Evolutionary conservation across 30 jellyfish, hydroid and myxozoan genomes (phyloP).

Genomic region (Sanderia malayensis): DNA sequence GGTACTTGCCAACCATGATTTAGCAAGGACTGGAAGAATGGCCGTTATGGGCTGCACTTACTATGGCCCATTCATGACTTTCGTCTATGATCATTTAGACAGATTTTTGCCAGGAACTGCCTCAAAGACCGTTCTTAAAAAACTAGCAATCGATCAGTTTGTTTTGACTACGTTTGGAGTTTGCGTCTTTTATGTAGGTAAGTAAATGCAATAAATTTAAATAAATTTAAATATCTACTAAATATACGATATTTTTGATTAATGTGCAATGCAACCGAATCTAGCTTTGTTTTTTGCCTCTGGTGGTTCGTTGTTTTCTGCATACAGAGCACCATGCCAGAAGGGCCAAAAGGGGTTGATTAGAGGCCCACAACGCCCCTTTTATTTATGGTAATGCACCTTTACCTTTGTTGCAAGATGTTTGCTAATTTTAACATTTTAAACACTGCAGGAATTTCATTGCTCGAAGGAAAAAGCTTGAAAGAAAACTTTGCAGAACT

Average conservation of each 20-base stretch:
- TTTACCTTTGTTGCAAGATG: too few relatives aligned
- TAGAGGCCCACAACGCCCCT: too few relatives aligned
- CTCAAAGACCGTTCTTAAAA: slow-evolving; percentile 42
- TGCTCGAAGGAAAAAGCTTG: slow-evolving; percentile 57
- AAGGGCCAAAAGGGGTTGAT: too few relatives aligned
- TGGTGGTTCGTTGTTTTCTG: too few relatives aligned
- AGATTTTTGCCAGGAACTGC: slow-evolving; percentile 64
- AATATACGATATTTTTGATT: not conserved
- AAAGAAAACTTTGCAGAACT: slow-evolving; percentile 37
- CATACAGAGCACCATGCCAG: too few relatives aligned
- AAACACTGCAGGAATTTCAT: slow-evolving; percentile 65
- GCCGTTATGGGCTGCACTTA: slow-evolving; percentile 56
- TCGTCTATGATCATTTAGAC: slow-evolving; percentile 58
- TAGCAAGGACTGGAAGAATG: slow-evolving; percentile 75
- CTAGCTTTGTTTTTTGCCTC: too few relatives aligned
- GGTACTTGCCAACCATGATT: slow-evolving; percentile 35
- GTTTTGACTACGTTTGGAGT: slow-evolving; percentile 40
- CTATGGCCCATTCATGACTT: slow-evolving; percentile 66
- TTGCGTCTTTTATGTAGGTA: slow-evolving; percentile 60
- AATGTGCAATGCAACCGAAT: too few relatives aligned
- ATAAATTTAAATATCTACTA: too few relatives aligned
- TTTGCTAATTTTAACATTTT: too few relatives aligned
- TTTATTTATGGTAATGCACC: too few relatives aligned
- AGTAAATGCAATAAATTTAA: slow-evolving; percentile 12
- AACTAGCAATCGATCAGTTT: slow-evolving; percentile 50